These are phyloP conservation scores for Coelopa pilipes DNA, from an alignment of 2,888 invertebrate genomes.

Conservation along the genomic window DNA sequence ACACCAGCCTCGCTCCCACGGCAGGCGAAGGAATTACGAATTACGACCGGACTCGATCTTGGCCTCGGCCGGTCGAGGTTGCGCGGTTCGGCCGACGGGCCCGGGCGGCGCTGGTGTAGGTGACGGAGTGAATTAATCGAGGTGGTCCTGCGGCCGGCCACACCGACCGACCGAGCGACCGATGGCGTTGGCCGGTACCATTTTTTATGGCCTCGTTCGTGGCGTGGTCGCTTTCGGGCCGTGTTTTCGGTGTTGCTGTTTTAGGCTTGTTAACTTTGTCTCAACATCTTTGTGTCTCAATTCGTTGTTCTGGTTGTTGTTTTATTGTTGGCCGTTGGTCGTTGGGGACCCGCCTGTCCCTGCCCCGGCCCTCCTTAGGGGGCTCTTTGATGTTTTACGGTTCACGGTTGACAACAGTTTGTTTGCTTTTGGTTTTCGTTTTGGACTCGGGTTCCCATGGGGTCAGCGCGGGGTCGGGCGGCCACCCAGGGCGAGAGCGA, in stretches of 20 bases:
- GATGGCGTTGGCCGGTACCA: constrained; percentile 37
- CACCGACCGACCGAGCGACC: background rate
- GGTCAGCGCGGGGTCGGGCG: background rate
- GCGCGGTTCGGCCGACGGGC: background rate
- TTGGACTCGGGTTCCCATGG: constrained; percentile 3
- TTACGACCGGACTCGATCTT: background rate
- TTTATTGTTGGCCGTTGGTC: constrained; percentile 44
- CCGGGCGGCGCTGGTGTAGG: constrained; percentile 42
- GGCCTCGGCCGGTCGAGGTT: constrained; percentile 46
- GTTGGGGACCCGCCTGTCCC: constrained; percentile 37
- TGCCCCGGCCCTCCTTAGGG: constrained; percentile 30
- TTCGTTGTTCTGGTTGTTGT: constrained; percentile 40
- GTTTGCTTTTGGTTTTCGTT: constrained; percentile 39
- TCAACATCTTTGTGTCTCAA: constrained; percentile 38
- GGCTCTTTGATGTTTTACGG: constrained; percentile 54
- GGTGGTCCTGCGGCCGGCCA: constrained; percentile 39
- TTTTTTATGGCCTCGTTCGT: constrained; percentile 43
- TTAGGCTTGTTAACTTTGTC: constrained; percentile 49
- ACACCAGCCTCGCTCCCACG: constrained; percentile 50
- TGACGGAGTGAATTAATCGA: constrained; percentile 60
- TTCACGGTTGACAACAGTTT: constrained; percentile 60
- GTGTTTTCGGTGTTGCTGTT: constrained; percentile 41
- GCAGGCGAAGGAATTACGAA: constrained; percentile 33
- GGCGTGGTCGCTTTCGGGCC: constrained; percentile 37
- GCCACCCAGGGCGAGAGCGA: constrained; percentile 24